A percentile compares a stretch with the other conserved stretches of the same genome.
Evolutionary conservation across 2,797 vertebrate species (phyloP).

Genomic region (Gorsachius magnificus): DNA sequence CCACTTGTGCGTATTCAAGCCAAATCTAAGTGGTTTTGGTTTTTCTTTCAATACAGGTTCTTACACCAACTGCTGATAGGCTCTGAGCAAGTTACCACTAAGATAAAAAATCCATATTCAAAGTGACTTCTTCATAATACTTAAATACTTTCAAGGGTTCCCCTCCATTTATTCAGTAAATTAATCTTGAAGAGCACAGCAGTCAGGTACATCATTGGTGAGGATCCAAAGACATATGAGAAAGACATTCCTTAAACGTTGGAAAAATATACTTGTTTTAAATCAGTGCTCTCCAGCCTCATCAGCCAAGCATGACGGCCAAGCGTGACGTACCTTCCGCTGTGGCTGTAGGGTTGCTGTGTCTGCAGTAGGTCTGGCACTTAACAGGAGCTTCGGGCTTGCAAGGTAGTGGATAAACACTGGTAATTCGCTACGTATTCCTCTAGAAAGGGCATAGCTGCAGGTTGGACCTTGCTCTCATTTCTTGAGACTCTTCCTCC

Average conservation of each 20-base stretch:
- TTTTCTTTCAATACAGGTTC: neutral
- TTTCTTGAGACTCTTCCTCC: neutral
- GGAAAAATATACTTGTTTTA: neutral
- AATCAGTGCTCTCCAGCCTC: neutral
- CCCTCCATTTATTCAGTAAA: neutral
- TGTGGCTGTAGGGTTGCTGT: neutral
- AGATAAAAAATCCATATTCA: conserved; percentile 29
- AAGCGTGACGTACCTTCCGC: neutral
- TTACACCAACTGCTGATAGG: neutral
- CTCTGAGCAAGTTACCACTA: conserved; percentile 8
- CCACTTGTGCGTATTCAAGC: neutral
- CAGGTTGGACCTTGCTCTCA: neutral
- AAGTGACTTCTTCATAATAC: neutral
- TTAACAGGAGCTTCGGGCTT: neutral
- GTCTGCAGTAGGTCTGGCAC: neutral
- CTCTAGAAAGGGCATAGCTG: fast-evolving
- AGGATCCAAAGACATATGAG: neutral
- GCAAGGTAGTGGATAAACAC: neutral
- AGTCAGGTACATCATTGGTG: neutral
- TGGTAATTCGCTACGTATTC: fast-evolving
- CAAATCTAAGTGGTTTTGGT: neutral
- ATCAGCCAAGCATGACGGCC: neutral
- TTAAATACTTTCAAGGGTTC: neutral
- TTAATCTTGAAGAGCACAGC: neutral
- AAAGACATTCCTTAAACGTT: neutral